A percentile compares a stretch with the other conserved stretches of the same genome.
Evolutionary conservation across 2,797 vertebrate genomes (phyloP).

Genomic region (Natrix natrix): DNA sequence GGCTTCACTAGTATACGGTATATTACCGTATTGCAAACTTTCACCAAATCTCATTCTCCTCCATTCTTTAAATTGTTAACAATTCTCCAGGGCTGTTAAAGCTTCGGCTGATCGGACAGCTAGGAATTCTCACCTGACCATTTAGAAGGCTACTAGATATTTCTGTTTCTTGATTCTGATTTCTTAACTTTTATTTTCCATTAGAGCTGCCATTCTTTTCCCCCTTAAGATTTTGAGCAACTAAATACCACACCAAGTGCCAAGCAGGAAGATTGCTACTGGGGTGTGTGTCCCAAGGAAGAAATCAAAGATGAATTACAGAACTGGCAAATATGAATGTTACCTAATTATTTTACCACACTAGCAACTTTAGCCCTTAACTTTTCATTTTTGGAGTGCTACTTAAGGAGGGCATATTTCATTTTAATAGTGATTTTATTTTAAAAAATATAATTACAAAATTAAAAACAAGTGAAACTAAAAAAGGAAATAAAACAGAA

Average conservation of each 20-base stretch:
- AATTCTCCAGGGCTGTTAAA: neutral
- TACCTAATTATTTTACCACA: neutral
- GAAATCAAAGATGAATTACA: neutral
- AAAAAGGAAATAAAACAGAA: neutral
- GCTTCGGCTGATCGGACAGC: neutral
- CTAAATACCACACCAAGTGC: neutral
- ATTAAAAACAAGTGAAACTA: neutral
- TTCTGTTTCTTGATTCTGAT: neutral
- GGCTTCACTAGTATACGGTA: neutral
- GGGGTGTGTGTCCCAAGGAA: neutral
- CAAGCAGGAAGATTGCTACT: neutral
- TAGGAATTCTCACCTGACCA: neutral
- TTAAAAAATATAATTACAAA: neutral
- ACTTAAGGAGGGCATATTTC: neutral
- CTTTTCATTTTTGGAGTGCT: neutral
- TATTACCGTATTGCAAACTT: neutral
- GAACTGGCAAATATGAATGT: neutral
- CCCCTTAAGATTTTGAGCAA: neutral
- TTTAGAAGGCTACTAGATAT: too few species aligned
- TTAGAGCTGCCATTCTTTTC: neutral
- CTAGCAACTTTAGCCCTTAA: neutral
- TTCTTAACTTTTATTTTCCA: slow-evolving; percentile 3
- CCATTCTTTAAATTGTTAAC: neutral
- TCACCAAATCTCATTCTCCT: neutral
- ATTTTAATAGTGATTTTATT: neutral